Percentiles rank a stretch among this genome's conserved stretches.
Evolutionary conservation across 2,113 vertebrate genomes (phyloP).

Genomic region (Oncorhynchus keta): DNA sequence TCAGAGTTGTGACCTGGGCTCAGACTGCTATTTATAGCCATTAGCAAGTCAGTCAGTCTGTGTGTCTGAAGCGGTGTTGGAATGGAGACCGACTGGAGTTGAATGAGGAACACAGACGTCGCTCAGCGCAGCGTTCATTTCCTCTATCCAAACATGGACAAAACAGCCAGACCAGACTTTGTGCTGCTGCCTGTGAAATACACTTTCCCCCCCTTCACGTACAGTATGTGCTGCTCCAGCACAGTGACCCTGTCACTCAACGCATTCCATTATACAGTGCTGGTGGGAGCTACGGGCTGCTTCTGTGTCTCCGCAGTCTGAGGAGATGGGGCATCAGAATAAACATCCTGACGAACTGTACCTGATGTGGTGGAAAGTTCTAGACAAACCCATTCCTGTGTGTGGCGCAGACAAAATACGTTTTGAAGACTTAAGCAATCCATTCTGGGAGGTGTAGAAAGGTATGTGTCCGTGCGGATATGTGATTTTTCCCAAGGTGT

Average conservation of each 20-base stretch:
- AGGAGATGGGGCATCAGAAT: too few relatives aligned
- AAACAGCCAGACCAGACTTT: slow-evolving; percentile 50
- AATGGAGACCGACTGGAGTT: slow-evolving; percentile 32
- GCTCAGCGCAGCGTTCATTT: slow-evolving; percentile 53
- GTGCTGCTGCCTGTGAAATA: slow-evolving; percentile 30
- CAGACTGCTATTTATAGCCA: neutral
- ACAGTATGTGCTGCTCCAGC: too few relatives aligned
- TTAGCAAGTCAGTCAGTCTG: neutral
- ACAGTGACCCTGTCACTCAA: neutral
- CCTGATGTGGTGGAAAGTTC: too few relatives aligned
- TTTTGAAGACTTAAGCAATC: too few relatives aligned
- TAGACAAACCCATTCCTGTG: too few relatives aligned
- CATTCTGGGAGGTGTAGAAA: too few relatives aligned
- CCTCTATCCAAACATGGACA: slow-evolving; percentile 65
- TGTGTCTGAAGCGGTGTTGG: neutral
- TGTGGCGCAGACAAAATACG: too few relatives aligned
- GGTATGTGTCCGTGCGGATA: too few relatives aligned
- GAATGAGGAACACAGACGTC: slow-evolving; percentile 42
- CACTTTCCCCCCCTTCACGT: neutral
- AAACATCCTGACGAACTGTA: too few relatives aligned
- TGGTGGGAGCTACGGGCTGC: neutral
- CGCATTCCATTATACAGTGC: neutral
- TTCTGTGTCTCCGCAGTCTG: too few relatives aligned
- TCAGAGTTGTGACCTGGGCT: neutral
- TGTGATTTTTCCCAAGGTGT: too few relatives aligned